Base-by-base conservation (phyloP, 2,797 vertebrate species). In the Apogon hyalosoma region DNA sequence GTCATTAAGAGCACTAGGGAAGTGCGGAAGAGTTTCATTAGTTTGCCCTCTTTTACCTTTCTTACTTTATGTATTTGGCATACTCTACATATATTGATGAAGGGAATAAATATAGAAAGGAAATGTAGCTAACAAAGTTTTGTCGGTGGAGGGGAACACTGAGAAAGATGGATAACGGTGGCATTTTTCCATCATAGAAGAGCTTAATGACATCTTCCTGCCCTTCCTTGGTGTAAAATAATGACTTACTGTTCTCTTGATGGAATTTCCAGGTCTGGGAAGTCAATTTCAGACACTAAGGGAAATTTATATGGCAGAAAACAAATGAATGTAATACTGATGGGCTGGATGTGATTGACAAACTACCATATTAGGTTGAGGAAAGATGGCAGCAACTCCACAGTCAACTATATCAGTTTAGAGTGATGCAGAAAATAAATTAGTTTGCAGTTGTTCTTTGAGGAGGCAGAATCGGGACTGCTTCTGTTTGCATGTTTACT, bases 401-500 rank as follows among this genome's bases (percentile, higher is more conserved):
- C 38, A n/a, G 52, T 71, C 55, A 31, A 43, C 4, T 42, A 7
- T 39, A 56, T 66, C 28, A 1, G 51, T 63, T 71, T 33, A 21
- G 55, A 69, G 45, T 6, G 33, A 66, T 59, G 63, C 14, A 24
- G 55, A 63, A 62, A 81, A 79, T 21, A 31, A 85, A 86, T 79
- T 8, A 54, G 62, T 56, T 69, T 45, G 47, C 49, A 39, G 53
- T 66, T 52, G 24, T 24, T 83, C 48, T 73, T 85, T 67, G 46
- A 81, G 54, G 50, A 70, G 58, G 69, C 65, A 54, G 63, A 83
- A 50, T 63, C 9, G 28, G 39, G 45, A 13, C 7, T 43, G 46
- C 57, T 78, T 82, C 69, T 82, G 76, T 75, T 78, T 78, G 55
- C 41, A 18, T 85, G 62, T 84, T 82, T 85, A 76, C 73, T 1